phyloP scores from a whole-genome alignment of 2,797 vertebrate species.

The Phaenicophaeus curvirostris region DNA sequence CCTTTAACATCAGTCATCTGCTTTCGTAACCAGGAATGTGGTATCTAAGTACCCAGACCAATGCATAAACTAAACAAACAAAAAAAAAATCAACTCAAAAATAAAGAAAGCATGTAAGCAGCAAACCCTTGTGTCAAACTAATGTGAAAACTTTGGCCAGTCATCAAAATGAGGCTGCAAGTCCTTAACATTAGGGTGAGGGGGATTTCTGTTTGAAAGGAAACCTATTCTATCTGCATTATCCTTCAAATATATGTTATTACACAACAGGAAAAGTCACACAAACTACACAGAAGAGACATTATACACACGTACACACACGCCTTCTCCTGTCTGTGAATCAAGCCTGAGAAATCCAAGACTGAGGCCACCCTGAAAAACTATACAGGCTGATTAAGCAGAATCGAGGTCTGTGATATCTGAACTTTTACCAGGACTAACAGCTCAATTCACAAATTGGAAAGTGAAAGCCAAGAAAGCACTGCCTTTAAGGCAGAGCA shows the following conservation, averaged over 20 bases:
- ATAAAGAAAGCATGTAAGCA: neutral
- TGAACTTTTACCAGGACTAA: neutral
- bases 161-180: neutral
- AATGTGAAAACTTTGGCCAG: neutral
- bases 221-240: neutral
- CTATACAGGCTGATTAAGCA: neutral
- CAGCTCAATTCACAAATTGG: neutral
- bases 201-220: neutral
- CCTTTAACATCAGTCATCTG: neutral
- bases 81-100: neutral
- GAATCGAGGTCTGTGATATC: neutral
- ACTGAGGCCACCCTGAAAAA: neutral
- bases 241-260: neutral
- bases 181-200: neutral
- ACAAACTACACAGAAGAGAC: neutral
- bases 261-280: neutral
- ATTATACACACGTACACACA: neutral
- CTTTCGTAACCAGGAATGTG: neutral
- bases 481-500: neutral
- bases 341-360: neutral
- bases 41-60: neutral
- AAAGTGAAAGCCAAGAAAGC: neutral
- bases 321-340: neutral
- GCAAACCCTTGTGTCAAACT: neutral
- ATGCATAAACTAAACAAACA: neutral